A percentile compares a stretch with the other conserved stretches of the same genome.
Evolutionary conservation across 2,113 vertebrate genomes (phyloP).

Genomic region (Chauna torquata): DNA sequence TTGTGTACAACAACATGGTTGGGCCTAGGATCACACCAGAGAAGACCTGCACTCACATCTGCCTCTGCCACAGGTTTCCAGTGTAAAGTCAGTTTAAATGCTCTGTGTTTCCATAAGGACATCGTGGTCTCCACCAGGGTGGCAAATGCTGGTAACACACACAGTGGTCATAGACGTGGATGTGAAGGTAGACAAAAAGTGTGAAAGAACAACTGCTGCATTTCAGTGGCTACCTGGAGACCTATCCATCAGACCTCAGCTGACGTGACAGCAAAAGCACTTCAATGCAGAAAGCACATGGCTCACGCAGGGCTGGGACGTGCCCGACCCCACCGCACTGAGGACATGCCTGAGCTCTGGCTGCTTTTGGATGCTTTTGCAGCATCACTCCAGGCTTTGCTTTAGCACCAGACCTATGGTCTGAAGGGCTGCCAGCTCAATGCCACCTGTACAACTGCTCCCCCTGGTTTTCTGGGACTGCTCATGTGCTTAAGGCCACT

Average conservation of each 20-base stretch:
- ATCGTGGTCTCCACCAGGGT: neutral
- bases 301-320: rapidly evolving
- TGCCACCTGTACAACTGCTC: rapidly evolving
- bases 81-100: neutral
- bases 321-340: rapidly evolving
- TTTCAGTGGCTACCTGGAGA: neutral
- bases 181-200: neutral
- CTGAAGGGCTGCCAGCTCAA: neutral
- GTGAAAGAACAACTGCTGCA: neutral
- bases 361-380: neutral
- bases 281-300: rapidly evolving
- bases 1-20: neutral
- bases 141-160: neutral
- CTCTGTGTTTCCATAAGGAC: rapidly evolving
- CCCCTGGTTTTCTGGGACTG: neutral
- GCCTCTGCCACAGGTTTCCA: neutral
- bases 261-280: neutral
- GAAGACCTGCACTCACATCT: rapidly evolving
- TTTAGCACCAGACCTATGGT: neutral
- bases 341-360: rapidly evolving
- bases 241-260: neutral
- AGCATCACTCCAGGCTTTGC: neutral
- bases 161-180: rapidly evolving
- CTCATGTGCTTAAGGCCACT: neutral
- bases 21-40: neutral